Evolutionary conservation across 2,113 vertebrate species (phyloP), one percentile per base, ranked within the genome.

Genomic region (Cacatua alba): DNA sequence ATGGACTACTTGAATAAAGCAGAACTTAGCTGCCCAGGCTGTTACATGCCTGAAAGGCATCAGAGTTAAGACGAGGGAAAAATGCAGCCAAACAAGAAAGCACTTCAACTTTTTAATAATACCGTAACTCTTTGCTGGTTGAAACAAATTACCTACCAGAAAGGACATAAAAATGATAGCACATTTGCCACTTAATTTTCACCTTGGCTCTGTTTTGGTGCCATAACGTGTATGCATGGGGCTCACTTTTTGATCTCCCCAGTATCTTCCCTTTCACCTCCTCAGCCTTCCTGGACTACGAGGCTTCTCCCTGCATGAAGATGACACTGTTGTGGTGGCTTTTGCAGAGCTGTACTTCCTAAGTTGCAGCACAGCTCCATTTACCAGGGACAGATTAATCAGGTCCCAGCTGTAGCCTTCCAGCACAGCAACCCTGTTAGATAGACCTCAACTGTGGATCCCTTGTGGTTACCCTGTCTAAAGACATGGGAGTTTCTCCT

Each of bases 41-140:
- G 9, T 94, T 96, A 94, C 86, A 94, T 96, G 96, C 95, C 96
- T 94, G 81, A 96, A 94, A 97, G 94, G 92, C 92, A 94, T 86
- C 59, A 33, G 74, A 94, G 62, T 83, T 93, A 93, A 96, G 88
- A 71, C 74, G 72, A 46, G n/a, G 77, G 81, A 95, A 97, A 95
- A 97, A 97, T 96, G 96, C 83, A 94, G 96, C 92, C 86, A 74
- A 96, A 92, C 96, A 87, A 96, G 96, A 97, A 97, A 94, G 65
- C 53, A 48, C 70, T 91, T 92, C 70, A 82, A 0, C 77, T 53
- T 93, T 92, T 94, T 85, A 91, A 88, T 94, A 89, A 53, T 65
- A 67, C 23, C 31, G 91, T 97, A 97, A 97, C 96, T 87, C 96
- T 94, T 95, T 89, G 52, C 77, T 94, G 86, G 63, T 87, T 92